Conservation (phyloP, 2,113 vertebrate species). For the Chionodraco myersi region DNA sequence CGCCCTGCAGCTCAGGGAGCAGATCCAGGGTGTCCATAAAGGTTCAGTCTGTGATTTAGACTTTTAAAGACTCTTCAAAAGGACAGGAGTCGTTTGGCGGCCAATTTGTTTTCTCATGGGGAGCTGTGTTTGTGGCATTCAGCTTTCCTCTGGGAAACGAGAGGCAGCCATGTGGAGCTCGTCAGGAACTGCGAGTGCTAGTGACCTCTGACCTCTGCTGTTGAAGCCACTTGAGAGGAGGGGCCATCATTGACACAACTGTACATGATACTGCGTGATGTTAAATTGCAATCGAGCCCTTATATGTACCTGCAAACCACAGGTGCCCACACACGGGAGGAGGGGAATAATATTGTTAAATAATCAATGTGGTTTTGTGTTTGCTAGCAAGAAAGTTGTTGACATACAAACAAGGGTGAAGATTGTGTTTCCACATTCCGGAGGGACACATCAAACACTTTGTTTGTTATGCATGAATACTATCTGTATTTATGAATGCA, state of each 20-base stretch:
- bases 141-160: constrained; percentile 62
- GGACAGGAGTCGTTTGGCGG: constrained; percentile 67
- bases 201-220: constrained; percentile 58
- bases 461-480: no score
- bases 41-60: constrained; percentile 60
- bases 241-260: background rate
- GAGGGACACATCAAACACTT: no score
- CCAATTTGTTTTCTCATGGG: constrained; percentile 74
- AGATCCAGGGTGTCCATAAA: constrained; percentile 61
- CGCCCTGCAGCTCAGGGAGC: constrained; percentile 48
- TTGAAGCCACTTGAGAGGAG: constrained; percentile 42
- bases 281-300: background rate
- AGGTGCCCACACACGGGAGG: background rate
- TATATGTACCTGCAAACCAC: background rate
- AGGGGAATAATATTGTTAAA: background rate
- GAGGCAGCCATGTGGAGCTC: constrained; percentile 68
- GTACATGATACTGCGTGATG: background rate
- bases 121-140: constrained; percentile 62
- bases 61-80: constrained; percentile 68
- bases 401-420: background rate
- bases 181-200: constrained; percentile 55
- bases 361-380: background rate
- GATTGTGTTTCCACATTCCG: no score
- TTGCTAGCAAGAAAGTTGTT: constrained; percentile 4
- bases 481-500: no score